These are phyloP conservation scores for Epinotia demarniana DNA, from an alignment of 2,888 invertebrate genomes.

Conservation along the genomic window DNA sequence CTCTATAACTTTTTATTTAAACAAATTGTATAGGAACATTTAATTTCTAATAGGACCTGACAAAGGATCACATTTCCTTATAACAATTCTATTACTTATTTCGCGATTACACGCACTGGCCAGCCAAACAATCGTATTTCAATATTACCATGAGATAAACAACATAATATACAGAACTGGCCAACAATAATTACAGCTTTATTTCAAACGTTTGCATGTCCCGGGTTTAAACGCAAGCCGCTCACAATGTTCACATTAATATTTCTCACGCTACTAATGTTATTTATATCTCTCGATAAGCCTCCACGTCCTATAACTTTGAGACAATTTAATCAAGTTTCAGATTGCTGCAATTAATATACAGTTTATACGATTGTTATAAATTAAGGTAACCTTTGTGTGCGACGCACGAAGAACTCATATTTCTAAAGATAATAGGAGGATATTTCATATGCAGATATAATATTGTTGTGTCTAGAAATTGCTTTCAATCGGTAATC, in stretches of 20 bases:
- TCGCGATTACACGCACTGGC: conserved; percentile 19
- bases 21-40: too few species aligned
- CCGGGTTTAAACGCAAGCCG: conserved; percentile 30
- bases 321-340: conserved; percentile 39
- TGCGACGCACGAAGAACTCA: conserved; percentile 8
- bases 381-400: conserved; percentile 2
- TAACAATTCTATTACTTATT: conserved; percentile 5
- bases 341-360: conserved; percentile 38
- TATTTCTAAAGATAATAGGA: conserved; percentile 8
- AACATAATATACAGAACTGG: conserved; percentile 26
- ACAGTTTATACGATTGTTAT: conserved; percentile 23
- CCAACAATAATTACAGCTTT: conserved; percentile 34
- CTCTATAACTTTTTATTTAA: too few species aligned
- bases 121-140: conserved; percentile 25
- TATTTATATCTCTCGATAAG: conserved; percentile 43
- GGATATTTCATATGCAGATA: not conserved
- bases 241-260: conserved; percentile 42
- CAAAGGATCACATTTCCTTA: not conserved
- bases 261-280: conserved; percentile 44
- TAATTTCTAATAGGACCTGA: not conserved
- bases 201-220: conserved; percentile 35
- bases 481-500: not conserved
- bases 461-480: not conserved
- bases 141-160: conserved; percentile 26
- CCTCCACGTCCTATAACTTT: conserved; percentile 42